Base-by-base conservation (phyloP, 2,797 vertebrate species). In the Tokudaia muenninki region DNA sequence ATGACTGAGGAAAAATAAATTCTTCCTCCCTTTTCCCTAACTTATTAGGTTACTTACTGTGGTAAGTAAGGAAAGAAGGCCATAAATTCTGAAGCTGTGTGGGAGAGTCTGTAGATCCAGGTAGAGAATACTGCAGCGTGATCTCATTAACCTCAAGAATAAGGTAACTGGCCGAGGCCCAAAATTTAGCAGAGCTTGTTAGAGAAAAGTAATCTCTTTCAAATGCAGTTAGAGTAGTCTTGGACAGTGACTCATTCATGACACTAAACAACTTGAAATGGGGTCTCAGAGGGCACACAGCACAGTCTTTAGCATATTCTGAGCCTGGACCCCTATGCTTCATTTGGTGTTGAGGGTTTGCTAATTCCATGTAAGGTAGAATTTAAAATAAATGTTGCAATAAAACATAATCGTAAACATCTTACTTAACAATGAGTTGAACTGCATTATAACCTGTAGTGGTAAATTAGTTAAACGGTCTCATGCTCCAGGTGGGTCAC, bases 121-220 rank as follows among this genome's bases (percentile, higher is more conserved):
- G 37, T 47, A 92, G 4, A 82, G 83, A 86, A 29, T 16, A 4
- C n/a, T 90, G 4, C 41, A 94, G 19, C 52, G 0, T 88, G 31
- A 87, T 17, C 29, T 87, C 63, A 55, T 90, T 84, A 93, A 75
- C 41, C 75, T 41, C 84, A 19, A 47, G 91, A 94, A 65, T 47
- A 65, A 72, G 59, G 50, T 63, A 82, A 74, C 82, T 91, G 79
- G 26, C 81, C 5, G 67, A 70, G 29, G 74, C 61, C 47, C 65
- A 92, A 95, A 70, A 88, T 91, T 86, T 37, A 89, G 50, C n/a
- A 79, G 92, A 90, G n/a, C n/a, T 93, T 63, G 34, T 59, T 81
- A 95, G 47, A 92, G 84, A 67, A 95, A 96, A 96, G 63, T 6
- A 41, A 29, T 65, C 47, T 90, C 61, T 81, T 95, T 95, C 44